These are phyloP conservation scores for Synanthedon andrenaeformis DNA, from an alignment of 2,888 invertebrate genomes.

Conservation along the genomic window DNA sequence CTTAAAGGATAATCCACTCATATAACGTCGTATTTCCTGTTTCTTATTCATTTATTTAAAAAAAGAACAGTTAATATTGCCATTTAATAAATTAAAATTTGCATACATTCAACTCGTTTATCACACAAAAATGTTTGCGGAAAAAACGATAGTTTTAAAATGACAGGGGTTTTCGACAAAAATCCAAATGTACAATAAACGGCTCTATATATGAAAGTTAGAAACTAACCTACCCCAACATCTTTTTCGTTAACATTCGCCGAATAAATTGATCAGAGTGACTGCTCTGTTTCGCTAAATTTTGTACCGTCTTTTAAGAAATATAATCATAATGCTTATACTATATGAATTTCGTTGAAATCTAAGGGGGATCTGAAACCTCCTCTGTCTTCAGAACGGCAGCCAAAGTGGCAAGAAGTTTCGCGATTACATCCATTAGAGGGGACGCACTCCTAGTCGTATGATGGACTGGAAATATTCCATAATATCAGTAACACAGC, in stretches of 20 bases:
- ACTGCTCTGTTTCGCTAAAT: background rate
- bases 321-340: slow-evolving; percentile 7
- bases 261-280: background rate
- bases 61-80: background rate
- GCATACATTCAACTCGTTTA: background rate
- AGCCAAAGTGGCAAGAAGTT: slow-evolving; percentile 47
- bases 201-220: slow-evolving; percentile 1
- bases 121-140: background rate
- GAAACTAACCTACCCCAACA: slow-evolving; percentile 3
- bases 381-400: slow-evolving; percentile 24
- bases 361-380: slow-evolving; percentile 30
- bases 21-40: slow-evolving; percentile 55
- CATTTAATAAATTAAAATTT: background rate
- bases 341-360: slow-evolving; percentile 24
- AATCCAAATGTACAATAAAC: background rate
- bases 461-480: slow-evolving; percentile 66
- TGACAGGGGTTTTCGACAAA: background rate
- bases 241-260: slow-evolving; percentile 1
- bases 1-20: slow-evolving; percentile 39
- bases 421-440: slow-evolving; percentile 50
- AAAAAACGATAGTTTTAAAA: background rate
- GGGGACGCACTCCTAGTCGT: slow-evolving; percentile 46
- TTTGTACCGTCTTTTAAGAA: too few species aligned
- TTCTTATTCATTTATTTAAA: slow-evolving; percentile 14
- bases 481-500: slow-evolving; percentile 61